Evolutionary conservation across 2,797 vertebrate species (phyloP), one percentile per base, ranked within the genome.

Genomic region (Pangasius djambal): DNA sequence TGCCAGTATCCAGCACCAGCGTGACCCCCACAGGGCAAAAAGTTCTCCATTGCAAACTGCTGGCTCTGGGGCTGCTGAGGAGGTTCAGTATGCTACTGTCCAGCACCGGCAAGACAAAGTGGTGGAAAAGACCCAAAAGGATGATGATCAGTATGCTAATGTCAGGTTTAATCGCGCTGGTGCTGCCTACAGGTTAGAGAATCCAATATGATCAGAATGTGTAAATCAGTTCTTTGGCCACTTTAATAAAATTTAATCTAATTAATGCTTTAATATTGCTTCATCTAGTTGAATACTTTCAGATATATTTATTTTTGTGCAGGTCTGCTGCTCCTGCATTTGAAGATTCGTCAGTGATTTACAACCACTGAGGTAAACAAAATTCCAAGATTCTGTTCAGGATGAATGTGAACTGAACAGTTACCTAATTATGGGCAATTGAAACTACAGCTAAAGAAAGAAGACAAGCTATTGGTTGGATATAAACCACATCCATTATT

Each of bases 271-370:
- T 78, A 50, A 34, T 9, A 9, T 55, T 1, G 1, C 34, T 7
- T 69, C 16, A 44, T 16, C 13, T 12, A 40, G 7, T 18, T 72
- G 34, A 69, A 69, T 16, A 69, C 6, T 40, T 44, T 22, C 20
- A 12, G 69, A 72, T 40, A 25, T n/a, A 15, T 5, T 77, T 44
- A 7, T 44, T 63, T 48, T 65, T 34, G 7, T 34, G 25, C 85
- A 90, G 87, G 55, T 67, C 59, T 78, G 6, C 6, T 28, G 48
- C 28, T 48, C 22, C 18, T 2, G 15, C 6, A 10, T n/a, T n/a
- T 40, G 65, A 72, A 28, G 83, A 90, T 40, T 13, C n/a, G 0
- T 88, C 77, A 22, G 78, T 88, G 59, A 82, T 86, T 59, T 88
- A 88, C 57, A 77, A 59, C 59, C n/a, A 13, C 37, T 83, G 37